Conservation (phyloP, 2,888 invertebrate species). For the Leucophenga montana region DNA sequence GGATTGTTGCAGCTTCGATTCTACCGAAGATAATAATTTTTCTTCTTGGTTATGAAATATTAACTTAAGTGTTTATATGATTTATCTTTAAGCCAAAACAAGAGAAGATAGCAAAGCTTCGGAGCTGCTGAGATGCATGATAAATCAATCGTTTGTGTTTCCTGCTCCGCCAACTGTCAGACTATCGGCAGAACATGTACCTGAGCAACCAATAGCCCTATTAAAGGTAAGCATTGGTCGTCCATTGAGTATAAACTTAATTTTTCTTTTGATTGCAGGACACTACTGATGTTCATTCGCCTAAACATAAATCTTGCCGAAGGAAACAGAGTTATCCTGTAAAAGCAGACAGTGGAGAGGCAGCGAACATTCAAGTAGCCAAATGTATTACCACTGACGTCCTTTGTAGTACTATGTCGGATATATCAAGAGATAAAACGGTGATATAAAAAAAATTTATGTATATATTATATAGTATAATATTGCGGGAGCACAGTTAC, state of each 20-base stretch:
- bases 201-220: constrained; percentile 71
- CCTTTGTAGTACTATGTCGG: constrained; percentile 36
- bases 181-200: constrained; percentile 63
- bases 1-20: too few species aligned
- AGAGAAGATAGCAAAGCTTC: constrained; percentile 80
- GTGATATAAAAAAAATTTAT: constrained; percentile 32
- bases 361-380: constrained; percentile 43
- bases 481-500: too few species aligned
- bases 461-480: too few species aligned
- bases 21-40: too few species aligned
- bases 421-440: constrained; percentile 57
- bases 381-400: constrained; percentile 48
- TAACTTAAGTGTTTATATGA: background rate
- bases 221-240: constrained; percentile 64
- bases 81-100: constrained; percentile 68
- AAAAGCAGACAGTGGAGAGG: constrained; percentile 63
- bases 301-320: constrained; percentile 75
- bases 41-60: background rate
- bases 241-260: background rate
- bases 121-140: constrained; percentile 82
- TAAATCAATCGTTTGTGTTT: constrained; percentile 84
- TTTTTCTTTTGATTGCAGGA: constrained; percentile 44
- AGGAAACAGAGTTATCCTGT: constrained; percentile 88
- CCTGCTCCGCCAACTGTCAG: constrained; percentile 76
- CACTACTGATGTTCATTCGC: constrained; percentile 57